Percentiles rank a stretch among this genome's conserved stretches.
phyloP scores from a whole-genome alignment of 2,113 vertebrate genomes.

The Cebus imitator region DNA sequence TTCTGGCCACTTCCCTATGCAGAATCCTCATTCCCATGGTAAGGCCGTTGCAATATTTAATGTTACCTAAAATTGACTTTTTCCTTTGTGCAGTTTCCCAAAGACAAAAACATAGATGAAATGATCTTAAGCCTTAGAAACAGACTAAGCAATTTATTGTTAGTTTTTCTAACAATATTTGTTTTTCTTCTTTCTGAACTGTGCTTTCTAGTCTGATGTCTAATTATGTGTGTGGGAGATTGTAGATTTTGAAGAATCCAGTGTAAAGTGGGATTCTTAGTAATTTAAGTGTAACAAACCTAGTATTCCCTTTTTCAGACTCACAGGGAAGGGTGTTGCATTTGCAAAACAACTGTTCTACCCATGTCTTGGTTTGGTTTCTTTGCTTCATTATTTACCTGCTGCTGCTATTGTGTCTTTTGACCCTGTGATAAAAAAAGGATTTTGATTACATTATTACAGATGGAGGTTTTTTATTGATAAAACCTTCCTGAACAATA shows the following conservation, averaged over 20 bases:
- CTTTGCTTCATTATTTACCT: not conserved
- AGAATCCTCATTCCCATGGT: not conserved
- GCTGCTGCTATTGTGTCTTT: not conserved
- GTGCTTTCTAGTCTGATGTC: not conserved
- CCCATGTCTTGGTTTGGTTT: not conserved
- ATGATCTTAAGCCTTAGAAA: not conserved
- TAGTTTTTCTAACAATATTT: not conserved
- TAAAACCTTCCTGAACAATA: not conserved
- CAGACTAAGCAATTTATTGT: not conserved
- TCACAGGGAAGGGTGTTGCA: not conserved
- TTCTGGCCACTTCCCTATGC: not conserved
- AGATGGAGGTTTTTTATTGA: fast-evolving
- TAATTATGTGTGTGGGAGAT: not conserved
- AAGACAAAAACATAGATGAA: not conserved
- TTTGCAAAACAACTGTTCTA: not conserved
- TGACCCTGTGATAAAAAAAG: not conserved
- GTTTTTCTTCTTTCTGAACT: constrained; percentile 14
- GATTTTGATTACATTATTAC: not conserved
- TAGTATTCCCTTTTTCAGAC: not conserved
- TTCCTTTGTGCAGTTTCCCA: not conserved
- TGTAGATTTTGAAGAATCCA: not conserved
- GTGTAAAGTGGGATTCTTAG: not conserved
- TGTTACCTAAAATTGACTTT: not conserved
- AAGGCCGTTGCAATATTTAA: fast-evolving
- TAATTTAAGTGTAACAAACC: not conserved